Evolutionary conservation across 2,888 invertebrate species (phyloP), one percentile per base, ranked within the genome.

Genomic region (Scaptomyza caliginosa): DNA sequence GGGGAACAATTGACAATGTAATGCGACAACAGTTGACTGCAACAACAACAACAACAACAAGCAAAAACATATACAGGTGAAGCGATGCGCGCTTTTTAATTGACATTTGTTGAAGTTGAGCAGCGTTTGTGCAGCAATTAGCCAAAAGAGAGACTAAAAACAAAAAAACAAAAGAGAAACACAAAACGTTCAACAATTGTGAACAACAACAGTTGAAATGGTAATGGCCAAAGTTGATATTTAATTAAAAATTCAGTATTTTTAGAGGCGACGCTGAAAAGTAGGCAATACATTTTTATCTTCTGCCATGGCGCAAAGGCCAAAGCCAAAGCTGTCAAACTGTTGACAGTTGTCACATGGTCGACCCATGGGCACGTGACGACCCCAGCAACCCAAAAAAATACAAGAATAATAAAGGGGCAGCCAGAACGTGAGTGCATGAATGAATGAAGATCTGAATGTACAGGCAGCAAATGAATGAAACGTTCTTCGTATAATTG

Each of bases 331-430:
- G 76, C 74, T 74, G 79, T 77, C 83, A 70, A 74, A 84, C 88
- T 76, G 88, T 80, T 86, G 83, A 84, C 83, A 86, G 77, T 88
- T 83, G 88, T 83, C 88, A 88, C 86, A 86, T 86, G 83, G 80
- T 86, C 58, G 84, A 68, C 64, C 67, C 58, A 54, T 48, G 62
- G 39, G 86, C 77, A 85, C 81, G 86, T 81, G 86, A 77, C 85
- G 58, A 56, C 57, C 38, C 4, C 21, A 34, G 8, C 32, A 13
- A 34, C 21, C 21, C 24, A 40, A 30, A 42, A 4, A 17, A 7
- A 13, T 16, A 0, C 17, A 28, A n/a, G 11, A 52, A 49, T 42
- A 60, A 56, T n/a, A n/a, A 45, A 59, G 34, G 43, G 48, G 24
- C 49, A 49, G 23, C 62, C 23, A 13, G 38, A 59, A 77, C 74